Base-by-base conservation (phyloP, 2,113 vertebrate species). In the Plectropomus leopardus region DNA sequence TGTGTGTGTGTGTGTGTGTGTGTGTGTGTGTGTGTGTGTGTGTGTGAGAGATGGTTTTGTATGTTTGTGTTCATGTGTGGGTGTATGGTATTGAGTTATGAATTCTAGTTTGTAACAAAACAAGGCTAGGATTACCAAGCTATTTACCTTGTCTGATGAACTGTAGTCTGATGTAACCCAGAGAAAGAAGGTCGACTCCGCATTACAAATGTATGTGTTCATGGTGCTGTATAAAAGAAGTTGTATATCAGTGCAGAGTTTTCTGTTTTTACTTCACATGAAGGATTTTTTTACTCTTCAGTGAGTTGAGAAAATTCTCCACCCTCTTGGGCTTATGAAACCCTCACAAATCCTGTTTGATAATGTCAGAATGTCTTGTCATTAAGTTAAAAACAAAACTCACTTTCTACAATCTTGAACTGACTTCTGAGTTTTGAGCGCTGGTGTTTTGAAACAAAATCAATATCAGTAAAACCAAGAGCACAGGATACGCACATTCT, bases 41-140 rank as follows among this genome's bases (percentile, higher is more conserved):
- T 76, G 57, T 67, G 45, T 53, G 51, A 21, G n/a, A n/a, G n/a
- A 40, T 65, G 40, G 4, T 60, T 78, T 53, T 50, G 76, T 50
- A 28, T 69, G 50, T 79, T 53, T 83, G 66, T 61, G 30, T 47
- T 36, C 51, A 21, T 70, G 64, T 77, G 88, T 88, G 70, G 69
- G 70, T 79, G 82, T 66, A 26, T 48, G 15, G 9, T 50, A 68
- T 55, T 32, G 45, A 71, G 48, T 58, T 60, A 44, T 54, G n/a
- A 67, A 67, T 82, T 69, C n/a, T 26, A 53, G n/a, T 82, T 81
- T 73, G 65, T 63, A 66, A 59, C 47, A 79, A 86, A 86, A 81
- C 45, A 80, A 76, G 8, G 28, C 21, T 55, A 74, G 36, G 54
- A 61, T 51, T 76, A 59, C 51, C 30, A 48, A n/a, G 44, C 45